Conservation (phyloP, 1,140 invertebrate genomes). For the Heliconius hewitsoni region DNA sequence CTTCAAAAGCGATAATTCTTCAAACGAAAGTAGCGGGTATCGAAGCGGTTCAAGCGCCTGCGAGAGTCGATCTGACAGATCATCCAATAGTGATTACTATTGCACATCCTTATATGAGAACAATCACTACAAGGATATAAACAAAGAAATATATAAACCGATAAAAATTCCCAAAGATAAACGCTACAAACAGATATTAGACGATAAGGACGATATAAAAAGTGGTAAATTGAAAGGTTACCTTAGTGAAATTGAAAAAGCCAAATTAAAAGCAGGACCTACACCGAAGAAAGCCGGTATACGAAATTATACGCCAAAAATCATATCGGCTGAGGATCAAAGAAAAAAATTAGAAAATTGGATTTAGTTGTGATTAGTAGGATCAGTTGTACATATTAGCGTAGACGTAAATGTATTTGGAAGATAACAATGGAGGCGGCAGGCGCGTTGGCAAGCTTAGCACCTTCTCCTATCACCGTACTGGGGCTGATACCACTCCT, state of each 20-base stretch:
- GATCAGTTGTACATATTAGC: constrained; percentile 74
- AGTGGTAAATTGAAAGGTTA: constrained; percentile 84
- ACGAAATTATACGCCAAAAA: constrained; percentile 86
- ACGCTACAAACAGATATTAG: constrained; percentile 71
- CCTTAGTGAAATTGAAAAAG: constrained; percentile 81
- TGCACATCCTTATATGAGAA: constrained; percentile 79
- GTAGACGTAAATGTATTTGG: constrained; percentile 68
- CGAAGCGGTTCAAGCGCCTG: constrained; percentile 71
- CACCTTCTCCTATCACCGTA: constrained; percentile 80
- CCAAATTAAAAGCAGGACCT: constrained; percentile 55
- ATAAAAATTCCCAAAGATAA: constrained; percentile 81
- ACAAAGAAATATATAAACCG: constrained; percentile 79
- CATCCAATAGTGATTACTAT: constrained; percentile 71
- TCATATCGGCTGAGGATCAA: constrained; percentile 79
- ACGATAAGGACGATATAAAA: constrained; percentile 81
- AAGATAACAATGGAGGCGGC: constrained; percentile 71
- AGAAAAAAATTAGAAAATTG: constrained; percentile 73
- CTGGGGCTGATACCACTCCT: constrained; percentile 89
- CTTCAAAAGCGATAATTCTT: constrained; percentile 72
- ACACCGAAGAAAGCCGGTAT: constrained; percentile 82
- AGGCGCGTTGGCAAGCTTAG: constrained; percentile 75
- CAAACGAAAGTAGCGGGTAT: constrained; percentile 74
- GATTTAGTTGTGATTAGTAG: constrained; percentile 71
- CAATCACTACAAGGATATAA: constrained; percentile 77
- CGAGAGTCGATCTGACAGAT: constrained; percentile 64